Percentiles rank a stretch among this genome's conserved stretches.
These are phyloP conservation scores for Sporophila hypoxantha DNA, from an alignment of 2,113 vertebrate species.

Conservation along the genomic window DNA sequence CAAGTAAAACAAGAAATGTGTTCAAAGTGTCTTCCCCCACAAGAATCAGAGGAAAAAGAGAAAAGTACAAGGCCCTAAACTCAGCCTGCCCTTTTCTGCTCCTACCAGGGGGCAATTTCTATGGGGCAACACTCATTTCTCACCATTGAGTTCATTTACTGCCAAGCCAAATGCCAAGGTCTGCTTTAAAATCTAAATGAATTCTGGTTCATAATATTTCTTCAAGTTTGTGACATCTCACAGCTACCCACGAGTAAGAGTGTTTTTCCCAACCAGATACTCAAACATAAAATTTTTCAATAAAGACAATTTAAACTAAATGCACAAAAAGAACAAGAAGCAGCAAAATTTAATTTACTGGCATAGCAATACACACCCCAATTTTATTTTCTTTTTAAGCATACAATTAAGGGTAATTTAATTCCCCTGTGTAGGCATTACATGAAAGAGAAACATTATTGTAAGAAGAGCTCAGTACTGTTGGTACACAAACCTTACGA, in stretches of 20 bases:
- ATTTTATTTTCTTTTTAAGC: slow-evolving; percentile 28
- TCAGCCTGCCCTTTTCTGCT: not conserved
- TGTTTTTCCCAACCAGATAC: slow-evolving; percentile 19
- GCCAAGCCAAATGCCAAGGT: not conserved
- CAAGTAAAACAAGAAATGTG: not conserved
- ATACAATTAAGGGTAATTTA: slow-evolving; percentile 29
- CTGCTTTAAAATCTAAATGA: not conserved
- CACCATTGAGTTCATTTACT: not conserved
- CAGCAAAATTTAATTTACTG: slow-evolving; percentile 17
- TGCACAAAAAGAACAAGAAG: slow-evolving; percentile 17
- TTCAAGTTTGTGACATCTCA: slow-evolving; percentile 27
- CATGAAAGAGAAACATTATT: slow-evolving; percentile 4
- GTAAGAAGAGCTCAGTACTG: slow-evolving; percentile 11
- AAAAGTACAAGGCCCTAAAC: not conserved
- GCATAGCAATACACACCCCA: slow-evolving; percentile 7
- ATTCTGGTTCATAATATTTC: slow-evolving; percentile 35
- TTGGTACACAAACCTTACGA: slow-evolving; percentile 46
- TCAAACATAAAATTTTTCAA: slow-evolving; percentile 33
- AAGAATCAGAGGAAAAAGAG: not conserved
- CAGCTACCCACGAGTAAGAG: not conserved
- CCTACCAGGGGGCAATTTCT: not conserved
- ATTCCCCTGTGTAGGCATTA: not conserved
- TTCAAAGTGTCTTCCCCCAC: not conserved
- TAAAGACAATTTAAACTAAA: slow-evolving; percentile 47
- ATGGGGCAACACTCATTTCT: not conserved